Percentiles rank a stretch among this genome's conserved stretches.
These are phyloP conservation scores for Cetonia aurata DNA, from an alignment of 2,888 invertebrate species.

Conservation along the genomic window DNA sequence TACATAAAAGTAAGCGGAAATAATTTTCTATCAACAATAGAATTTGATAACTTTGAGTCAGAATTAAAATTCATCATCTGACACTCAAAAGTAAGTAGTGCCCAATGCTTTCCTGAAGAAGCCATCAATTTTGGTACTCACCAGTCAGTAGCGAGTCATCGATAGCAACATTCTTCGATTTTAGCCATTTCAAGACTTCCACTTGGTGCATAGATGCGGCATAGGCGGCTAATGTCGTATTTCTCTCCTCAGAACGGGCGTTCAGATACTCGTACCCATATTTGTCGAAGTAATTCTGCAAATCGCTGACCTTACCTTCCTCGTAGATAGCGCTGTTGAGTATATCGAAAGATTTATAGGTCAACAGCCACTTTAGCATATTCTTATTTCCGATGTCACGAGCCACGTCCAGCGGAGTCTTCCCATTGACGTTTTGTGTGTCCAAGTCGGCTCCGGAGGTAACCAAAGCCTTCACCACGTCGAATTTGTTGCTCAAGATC, in stretches of 20 bases:
- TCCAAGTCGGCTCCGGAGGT: not conserved
- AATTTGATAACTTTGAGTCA: too few relatives aligned
- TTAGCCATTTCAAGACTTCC: constrained; percentile 18
- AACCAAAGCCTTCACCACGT: constrained; percentile 17
- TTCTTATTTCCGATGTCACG: not conserved
- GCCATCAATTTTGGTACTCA: not conserved
- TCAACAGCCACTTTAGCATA: constrained; percentile 14
- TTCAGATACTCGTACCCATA: constrained; percentile 16
- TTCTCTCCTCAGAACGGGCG: constrained; percentile 6
- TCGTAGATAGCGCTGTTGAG: constrained; percentile 14
- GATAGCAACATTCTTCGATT: constrained; percentile 15
- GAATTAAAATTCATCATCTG: not conserved
- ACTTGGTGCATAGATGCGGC: constrained; percentile 11
- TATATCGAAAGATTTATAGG: constrained; percentile 19
- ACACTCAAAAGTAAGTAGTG: not conserved
- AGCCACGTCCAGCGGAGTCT: constrained; percentile 9
- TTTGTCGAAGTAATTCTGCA: constrained; percentile 13
- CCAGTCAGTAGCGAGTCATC: constrained; percentile 8
- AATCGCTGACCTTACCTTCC: constrained; percentile 15
- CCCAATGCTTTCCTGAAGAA: too few relatives aligned
- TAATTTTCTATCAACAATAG: too few relatives aligned
- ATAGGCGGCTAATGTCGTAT: constrained; percentile 13
- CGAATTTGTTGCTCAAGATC: not conserved
- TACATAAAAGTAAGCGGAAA: too few relatives aligned
- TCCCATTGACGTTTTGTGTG: constrained; percentile 3